These are phyloP conservation scores for Charina bottae DNA, from an alignment of 2,113 vertebrate species.

Conservation along the genomic window DNA sequence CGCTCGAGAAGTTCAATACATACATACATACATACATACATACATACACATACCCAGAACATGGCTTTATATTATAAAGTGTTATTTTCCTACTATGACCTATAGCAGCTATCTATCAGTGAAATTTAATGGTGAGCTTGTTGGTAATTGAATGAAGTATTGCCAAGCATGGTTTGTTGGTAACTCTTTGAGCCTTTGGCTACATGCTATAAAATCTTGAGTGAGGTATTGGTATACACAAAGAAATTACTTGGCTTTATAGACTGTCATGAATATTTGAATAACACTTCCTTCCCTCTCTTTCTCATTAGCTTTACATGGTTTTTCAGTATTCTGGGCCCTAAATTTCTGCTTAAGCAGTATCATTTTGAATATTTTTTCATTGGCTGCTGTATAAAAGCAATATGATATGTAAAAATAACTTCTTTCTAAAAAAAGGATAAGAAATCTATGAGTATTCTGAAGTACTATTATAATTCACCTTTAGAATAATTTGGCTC, in stretches of 20 bases:
- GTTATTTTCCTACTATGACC: slow-evolving; percentile 28
- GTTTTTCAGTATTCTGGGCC: background rate
- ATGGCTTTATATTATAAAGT: slow-evolving; percentile 20
- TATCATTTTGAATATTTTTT: background rate
- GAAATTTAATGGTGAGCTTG: slow-evolving; percentile 27
- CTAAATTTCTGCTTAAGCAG: background rate
- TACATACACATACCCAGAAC: background rate
- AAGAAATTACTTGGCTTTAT: slow-evolving; percentile 38
- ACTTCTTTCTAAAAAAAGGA: background rate
- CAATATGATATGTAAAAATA: background rate
- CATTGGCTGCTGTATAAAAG: background rate
- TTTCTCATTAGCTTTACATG: background rate
- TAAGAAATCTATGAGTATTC: too few species aligned
- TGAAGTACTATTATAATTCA: too few species aligned
- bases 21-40: too few species aligned
- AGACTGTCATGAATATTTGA: background rate
- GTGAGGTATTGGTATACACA: slow-evolving; percentile 32
- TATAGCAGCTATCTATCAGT: slow-evolving; percentile 46
- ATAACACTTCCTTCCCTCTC: background rate
- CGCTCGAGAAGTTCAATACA: too few species aligned
- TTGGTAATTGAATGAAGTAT: slow-evolving; percentile 36
- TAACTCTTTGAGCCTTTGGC: slow-evolving; percentile 19
- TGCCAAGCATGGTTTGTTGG: slow-evolving; percentile 29
- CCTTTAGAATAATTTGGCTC: too few species aligned
- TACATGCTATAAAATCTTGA: background rate